These are phyloP conservation scores for Condylostylus longicornis DNA, from an alignment of 1,140 invertebrate genomes.

Conservation along the genomic window DNA sequence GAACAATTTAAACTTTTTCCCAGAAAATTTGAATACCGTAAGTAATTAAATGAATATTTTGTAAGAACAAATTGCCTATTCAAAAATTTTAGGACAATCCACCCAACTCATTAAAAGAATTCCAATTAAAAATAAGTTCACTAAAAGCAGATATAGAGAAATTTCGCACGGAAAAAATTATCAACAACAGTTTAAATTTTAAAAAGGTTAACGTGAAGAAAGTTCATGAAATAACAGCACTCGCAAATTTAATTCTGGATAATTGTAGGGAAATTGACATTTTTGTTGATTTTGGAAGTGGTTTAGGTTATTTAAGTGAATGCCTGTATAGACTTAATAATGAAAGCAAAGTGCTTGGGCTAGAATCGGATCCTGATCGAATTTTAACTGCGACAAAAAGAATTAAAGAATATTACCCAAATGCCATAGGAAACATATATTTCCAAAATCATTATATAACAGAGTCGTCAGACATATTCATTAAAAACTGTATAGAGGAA, in stretches of 20 bases:
- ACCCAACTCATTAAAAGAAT: constrained; percentile 2
- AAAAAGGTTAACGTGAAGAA: constrained; percentile 43
- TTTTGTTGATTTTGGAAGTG: constrained; percentile 70
- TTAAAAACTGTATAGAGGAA: constrained; percentile 33
- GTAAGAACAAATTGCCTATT: too few relatives aligned
- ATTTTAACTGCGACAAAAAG: constrained; percentile 46
- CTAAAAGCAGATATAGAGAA: constrained; percentile 6
- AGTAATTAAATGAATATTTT: too few relatives aligned
- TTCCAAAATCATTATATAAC: constrained; percentile 41
- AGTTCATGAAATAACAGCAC: constrained; percentile 47
- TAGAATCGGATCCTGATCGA: constrained; percentile 49
- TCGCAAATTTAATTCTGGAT: constrained; percentile 41
- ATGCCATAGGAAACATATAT: constrained; percentile 34
- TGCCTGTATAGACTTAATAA: constrained; percentile 39
- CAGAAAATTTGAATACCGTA: too few relatives aligned
- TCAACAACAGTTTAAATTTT: constrained; percentile 22
- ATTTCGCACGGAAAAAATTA: too few relatives aligned
- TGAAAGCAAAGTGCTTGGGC: constrained; percentile 49
- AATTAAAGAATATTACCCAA: constrained; percentile 39
- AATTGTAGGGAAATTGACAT: constrained; percentile 39
- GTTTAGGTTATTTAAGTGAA: constrained; percentile 67
- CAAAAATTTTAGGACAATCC: too few relatives aligned
- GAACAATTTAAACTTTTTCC: constrained; percentile 27
- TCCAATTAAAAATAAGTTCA: constrained; percentile 10
- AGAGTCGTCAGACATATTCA: constrained; percentile 32